These are phyloP conservation scores for Deilephila elpenor DNA, from an alignment of 2,888 invertebrate species.

Conservation along the genomic window DNA sequence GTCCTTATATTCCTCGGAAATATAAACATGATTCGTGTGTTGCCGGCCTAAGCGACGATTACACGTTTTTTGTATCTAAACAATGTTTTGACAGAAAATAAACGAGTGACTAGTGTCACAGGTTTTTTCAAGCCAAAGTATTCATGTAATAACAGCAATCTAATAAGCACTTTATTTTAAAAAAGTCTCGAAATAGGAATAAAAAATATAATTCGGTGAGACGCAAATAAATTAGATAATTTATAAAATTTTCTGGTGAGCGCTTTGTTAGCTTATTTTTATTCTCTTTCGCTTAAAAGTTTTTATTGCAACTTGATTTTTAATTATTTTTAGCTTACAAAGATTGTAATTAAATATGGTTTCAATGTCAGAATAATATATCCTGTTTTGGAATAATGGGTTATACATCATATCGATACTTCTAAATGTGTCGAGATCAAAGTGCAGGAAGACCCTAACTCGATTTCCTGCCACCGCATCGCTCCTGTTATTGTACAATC, in stretches of 20 bases:
- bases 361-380: background rate
- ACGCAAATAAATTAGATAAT: too few relatives aligned
- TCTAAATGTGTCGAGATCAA: slow-evolving; percentile 54
- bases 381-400: background rate
- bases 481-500: slow-evolving; percentile 14
- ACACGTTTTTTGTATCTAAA: slow-evolving; percentile 43
- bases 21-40: background rate
- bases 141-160: background rate
- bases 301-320: background rate
- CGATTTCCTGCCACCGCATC: slow-evolving; percentile 55
- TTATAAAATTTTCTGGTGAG: too few relatives aligned
- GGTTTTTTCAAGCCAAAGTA: slow-evolving; percentile 8
- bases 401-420: background rate
- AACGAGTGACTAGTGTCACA: slow-evolving; percentile 41
- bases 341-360: background rate
- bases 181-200: background rate
- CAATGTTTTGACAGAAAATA: slow-evolving; percentile 41
- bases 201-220: background rate
- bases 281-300: too few relatives aligned
- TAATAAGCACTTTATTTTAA: background rate
- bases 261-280: too few relatives aligned
- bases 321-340: background rate
- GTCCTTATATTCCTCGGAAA: background rate
- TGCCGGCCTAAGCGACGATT: slow-evolving; percentile 32
- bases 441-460: slow-evolving; percentile 64